Conservation (phyloP, 53 echinoderm and acorn worm species). For the Arbacia lixula region DNA sequence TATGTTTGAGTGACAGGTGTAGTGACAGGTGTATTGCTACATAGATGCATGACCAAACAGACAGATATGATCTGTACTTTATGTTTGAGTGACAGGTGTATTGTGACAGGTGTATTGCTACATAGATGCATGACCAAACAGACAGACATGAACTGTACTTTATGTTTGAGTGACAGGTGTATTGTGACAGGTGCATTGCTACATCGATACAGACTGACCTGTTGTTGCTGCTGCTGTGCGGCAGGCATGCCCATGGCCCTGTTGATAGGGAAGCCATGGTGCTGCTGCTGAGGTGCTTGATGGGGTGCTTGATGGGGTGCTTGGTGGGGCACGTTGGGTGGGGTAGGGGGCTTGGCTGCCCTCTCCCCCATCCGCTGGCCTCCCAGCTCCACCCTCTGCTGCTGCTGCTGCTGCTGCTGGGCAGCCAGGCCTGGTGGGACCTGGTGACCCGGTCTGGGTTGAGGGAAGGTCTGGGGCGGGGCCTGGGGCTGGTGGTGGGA, state of each 20-base stretch:
- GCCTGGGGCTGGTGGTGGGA: conserved; percentile 49
- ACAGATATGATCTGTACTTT: no score
- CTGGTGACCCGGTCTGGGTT: conserved; percentile 51
- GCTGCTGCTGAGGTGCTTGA: conserved; percentile 59
- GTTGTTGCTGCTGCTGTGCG: conserved; percentile 64
- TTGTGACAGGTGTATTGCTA: no score
- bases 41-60: no score
- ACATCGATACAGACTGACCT: conserved; percentile 14
- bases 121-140: no score
- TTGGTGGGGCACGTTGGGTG: conserved; percentile 55
- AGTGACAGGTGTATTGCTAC: no score
- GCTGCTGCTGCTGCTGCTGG: conserved; percentile 62
- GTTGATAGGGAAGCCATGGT: conserved; percentile 55
- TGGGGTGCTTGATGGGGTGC: background rate
- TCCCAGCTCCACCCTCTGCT: conserved; percentile 46
- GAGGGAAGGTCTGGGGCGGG: conserved; percentile 36
- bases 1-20: no score
- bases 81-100: no score
- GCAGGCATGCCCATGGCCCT: conserved; percentile 47
- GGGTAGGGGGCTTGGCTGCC: conserved; percentile 55
- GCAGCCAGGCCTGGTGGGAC: conserved; percentile 14
- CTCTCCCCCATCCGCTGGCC: conserved; percentile 60
- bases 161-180: no score
- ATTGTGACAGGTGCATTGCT: no score
- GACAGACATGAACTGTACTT: no score